Base-by-base conservation (phyloP, 1,140 invertebrate species). In the Brachionus sp. region DNA sequence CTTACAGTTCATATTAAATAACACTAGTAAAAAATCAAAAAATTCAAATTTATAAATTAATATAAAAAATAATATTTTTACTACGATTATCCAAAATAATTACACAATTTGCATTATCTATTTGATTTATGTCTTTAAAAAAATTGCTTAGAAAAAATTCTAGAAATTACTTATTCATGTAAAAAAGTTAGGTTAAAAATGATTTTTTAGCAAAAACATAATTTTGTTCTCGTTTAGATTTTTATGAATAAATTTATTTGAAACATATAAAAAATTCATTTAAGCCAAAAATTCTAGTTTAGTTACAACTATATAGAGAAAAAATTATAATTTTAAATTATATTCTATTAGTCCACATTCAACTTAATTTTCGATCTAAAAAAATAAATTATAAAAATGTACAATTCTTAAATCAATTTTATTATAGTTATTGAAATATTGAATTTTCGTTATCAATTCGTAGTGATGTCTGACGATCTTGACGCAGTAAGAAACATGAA, bases 321-420 rank as follows among this genome's bases (percentile, higher is more conserved):
- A 7, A 57, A 57, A 57, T 57, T 57, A 57, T 57, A 57, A 57
- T 57, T 57, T 19, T 7, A 57, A 50, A 9, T 19, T 23, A 16
- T 53, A 53, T 57, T 19, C 16, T 29, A n/a, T 50, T 46, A 57
- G 19, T 57, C 50, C 19, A 57, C 50, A 57, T 25, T 57, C n/a
- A 57, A 19, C 50, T 57, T 23, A 57, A 57, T 57, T 57, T 57
- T 57, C 50, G 50, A 57, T 57, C 50, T 57, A 57, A 57, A 57
- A 57, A 57, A 57, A 57, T 57, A 57, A 57, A 57, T 57, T 57
- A 57, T 57, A 57, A 57, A 29, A 57, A 57, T 57, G 50, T 57
- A 57, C 50, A 57, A 57, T 19, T 53, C 50, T 53, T 57, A 57
- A 57, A 57, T 23, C 50, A 57, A 57, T 57, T 57, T 57, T 57